Evolutionary conservation across 2,113 vertebrate species (phyloP).

Genomic region (Sylvilagus bachmani): DNA sequence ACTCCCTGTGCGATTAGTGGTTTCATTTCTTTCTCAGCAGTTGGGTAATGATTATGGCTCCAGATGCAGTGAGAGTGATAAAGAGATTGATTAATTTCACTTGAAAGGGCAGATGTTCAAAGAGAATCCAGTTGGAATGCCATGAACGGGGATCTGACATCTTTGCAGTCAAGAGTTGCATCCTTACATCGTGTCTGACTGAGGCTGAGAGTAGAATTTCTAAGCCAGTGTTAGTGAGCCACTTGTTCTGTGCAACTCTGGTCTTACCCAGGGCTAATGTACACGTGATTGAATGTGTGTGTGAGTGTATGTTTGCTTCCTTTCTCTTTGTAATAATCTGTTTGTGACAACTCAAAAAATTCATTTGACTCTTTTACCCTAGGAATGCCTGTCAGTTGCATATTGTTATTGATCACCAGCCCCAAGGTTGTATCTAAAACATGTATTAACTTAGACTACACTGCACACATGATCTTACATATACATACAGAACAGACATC

Average conservation of each 20-base stretch:
- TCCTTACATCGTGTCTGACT: slow-evolving; percentile 79
- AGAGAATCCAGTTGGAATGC: slow-evolving; percentile 88
- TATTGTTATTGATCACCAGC: slow-evolving; percentile 41
- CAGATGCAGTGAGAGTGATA: slow-evolving; percentile 94
- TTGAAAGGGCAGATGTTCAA: slow-evolving; percentile 95
- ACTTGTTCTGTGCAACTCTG: slow-evolving; percentile 41
- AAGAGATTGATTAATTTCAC: slow-evolving; percentile 98
- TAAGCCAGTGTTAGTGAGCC: slow-evolving; percentile 41
- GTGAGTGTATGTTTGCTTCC: background rate
- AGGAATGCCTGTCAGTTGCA: slow-evolving; percentile 14
- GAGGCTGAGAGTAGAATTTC: slow-evolving; percentile 60
- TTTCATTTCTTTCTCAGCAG: slow-evolving; percentile 97
- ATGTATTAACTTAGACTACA: slow-evolving; percentile 23
- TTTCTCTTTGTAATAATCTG: slow-evolving; percentile 29
- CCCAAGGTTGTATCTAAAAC: background rate
- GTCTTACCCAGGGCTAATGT: background rate
- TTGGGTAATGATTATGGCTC: slow-evolving; percentile 94
- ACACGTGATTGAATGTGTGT: background rate
- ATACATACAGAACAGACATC: background rate
- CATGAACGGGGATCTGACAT: slow-evolving; percentile 81
- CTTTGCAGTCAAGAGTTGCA: slow-evolving; percentile 73
- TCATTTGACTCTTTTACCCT: background rate
- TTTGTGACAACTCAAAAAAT: background rate
- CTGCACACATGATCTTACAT: background rate
- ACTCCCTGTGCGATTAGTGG: slow-evolving; percentile 92